Percentiles rank a stretch among this genome's conserved stretches.
Evolutionary conservation across 2,113 vertebrate species (phyloP).

Genomic region (Chlamydotis undulata): DNA sequence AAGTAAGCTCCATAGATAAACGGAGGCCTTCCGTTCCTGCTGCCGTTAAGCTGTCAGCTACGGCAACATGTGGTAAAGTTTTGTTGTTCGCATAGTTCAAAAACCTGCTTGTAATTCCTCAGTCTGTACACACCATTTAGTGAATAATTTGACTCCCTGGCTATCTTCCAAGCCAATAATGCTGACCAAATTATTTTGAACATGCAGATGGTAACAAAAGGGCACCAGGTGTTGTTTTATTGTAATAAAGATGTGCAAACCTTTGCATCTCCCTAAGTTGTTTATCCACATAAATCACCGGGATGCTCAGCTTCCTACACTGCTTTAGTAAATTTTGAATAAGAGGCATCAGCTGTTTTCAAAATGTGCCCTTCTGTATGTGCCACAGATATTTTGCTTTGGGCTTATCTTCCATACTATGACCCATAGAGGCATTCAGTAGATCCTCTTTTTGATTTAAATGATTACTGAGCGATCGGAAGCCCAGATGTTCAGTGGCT

Average conservation of each 20-base stretch:
- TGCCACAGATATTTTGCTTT: conserved; percentile 47
- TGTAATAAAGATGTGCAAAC: conserved; percentile 69
- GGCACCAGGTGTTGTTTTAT: conserved; percentile 69
- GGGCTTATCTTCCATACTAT: conserved; percentile 32
- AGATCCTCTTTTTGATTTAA: conserved; percentile 50
- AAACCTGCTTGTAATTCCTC: conserved; percentile 8
- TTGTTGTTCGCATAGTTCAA: neutral
- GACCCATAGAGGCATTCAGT: conserved; percentile 45
- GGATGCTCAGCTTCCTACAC: conserved; percentile 33
- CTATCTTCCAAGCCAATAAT: conserved; percentile 55
- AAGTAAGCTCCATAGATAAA: neutral
- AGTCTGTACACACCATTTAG: neutral
- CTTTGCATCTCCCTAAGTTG: conserved; percentile 52
- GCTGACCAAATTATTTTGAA: conserved; percentile 63
- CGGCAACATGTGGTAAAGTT: neutral
- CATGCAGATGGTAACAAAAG: conserved; percentile 64
- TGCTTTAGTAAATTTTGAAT: conserved; percentile 55
- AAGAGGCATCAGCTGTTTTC: conserved; percentile 63
- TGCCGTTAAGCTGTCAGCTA: neutral
- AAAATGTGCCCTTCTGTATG: conserved; percentile 19
- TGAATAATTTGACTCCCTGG: conserved; percentile 38
- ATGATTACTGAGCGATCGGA: conserved; percentile 20
- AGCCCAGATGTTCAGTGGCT: conserved; percentile 57
- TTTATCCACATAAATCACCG: conserved; percentile 55
- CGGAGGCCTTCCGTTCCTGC: neutral